Base-by-base conservation (phyloP, 2,797 vertebrate species). In the Hoplostethus atlanticus region DNA sequence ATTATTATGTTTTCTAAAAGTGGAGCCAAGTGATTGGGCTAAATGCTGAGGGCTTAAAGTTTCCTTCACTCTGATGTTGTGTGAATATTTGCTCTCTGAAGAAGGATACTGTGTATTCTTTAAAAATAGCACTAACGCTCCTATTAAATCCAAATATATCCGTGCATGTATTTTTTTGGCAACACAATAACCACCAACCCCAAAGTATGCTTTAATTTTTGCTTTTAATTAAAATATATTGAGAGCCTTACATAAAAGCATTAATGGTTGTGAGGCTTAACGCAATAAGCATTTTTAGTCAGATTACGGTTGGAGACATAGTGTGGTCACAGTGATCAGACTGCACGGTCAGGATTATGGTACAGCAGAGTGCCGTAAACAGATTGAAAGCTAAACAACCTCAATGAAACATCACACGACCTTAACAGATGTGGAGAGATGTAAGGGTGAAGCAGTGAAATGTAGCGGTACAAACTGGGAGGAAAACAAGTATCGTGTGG, bases 231-330 rank as follows among this genome's bases (percentile, higher is more conserved):
- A 84, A 86, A 74, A 79, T 80, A 69, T 84, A 74, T 74, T 65
- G 50, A 66, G 65, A 84, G 76, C 73, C 82, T 91, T 87, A 88
- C 76, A 69, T 89, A 81, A 91, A 86, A 76, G 77, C 62, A 84
- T 89, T 85, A 84, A 74, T 55, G 76, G 28, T 31, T 66, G 53
- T 51, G 52, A 77, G 79, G 73, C 80, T 88, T 58, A 78, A 57
- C 2, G 25, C 55, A 74, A 54, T 65, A 67, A 58, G 58, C 42
- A 60, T 87, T 89, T 85, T 83, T 71, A 63, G 82, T 72, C 78
- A 70, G 85, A 82, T 86, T 87, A 87, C 47, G 72, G 51, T 31
- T 30, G 48, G 66, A 70, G 57, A 79, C 78, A 80, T 74, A 73
- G 75, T 84, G 68, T 76, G 73, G 77, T 84, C 70, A 79, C 64